Evolutionary conservation across 1,140 invertebrate genomes (phyloP), one percentile per base, ranked within the genome.

Genomic region (Ylistrum balloti): DNA sequence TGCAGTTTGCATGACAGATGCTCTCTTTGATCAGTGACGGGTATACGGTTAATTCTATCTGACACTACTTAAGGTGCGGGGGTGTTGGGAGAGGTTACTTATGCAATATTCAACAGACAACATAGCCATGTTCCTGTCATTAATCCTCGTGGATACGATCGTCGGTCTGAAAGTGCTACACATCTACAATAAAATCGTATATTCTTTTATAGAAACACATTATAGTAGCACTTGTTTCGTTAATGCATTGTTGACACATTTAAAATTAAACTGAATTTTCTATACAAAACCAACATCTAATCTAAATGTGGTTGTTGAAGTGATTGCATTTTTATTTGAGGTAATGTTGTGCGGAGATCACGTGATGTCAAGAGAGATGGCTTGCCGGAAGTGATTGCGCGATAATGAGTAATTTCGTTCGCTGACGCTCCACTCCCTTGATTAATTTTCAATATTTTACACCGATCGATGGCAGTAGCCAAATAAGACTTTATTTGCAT

Each of bases 401-500:
- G 56, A 74, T 74, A 74, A 74, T 74, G 56, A 74, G 56, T 74
- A 13, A 45, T 9, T 74, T 74, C 28, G 0, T 74, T 22, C 17
- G 56, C 56, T 0, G 22, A 74, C 56, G 22, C 22, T n/a, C 56
- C 56, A 74, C n/a, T 74, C 56, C 17, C 56, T 74, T 74, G 56
- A 74, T 74, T 74, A 74, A 74, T 74, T 74, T 74, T n/a, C 56
- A 74, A 74, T 74, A 74, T 74, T n/a, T 74, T 74, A 74, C 56
- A n/a, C 1, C n/a, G 17, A 28, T 74, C 56, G 56, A 74, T 74
- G 56, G 28, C 22, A 11, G 28, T 74, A 5, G 28, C 56, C 22
- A 74, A 56, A 74, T 74, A 74, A 1, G 56, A 74, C n/a, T 28
- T 28, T 28, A n/a, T 74, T 74, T 74, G 56, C n/a, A n/a, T 74